Conservation (phyloP, 2,888 invertebrate species). For the Chydorus sphaericus region DNA sequence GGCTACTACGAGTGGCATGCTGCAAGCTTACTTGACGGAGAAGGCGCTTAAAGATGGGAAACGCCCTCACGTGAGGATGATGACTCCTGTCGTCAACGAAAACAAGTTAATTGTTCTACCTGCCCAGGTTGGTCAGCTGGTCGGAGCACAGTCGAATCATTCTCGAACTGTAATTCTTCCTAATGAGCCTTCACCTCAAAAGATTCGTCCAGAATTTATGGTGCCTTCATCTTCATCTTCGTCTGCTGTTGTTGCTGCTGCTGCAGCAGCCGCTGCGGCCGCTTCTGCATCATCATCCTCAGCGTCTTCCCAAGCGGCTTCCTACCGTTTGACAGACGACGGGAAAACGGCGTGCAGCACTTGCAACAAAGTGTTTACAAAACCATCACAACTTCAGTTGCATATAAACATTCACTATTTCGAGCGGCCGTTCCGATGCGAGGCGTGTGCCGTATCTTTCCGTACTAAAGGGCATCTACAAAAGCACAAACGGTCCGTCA, state of each 20-base stretch:
- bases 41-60: constrained; percentile 53
- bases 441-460: constrained; percentile 81
- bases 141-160: not conserved
- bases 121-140: not conserved
- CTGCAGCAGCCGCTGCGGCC: not conserved
- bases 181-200: not conserved
- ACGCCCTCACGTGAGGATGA: constrained; percentile 37
- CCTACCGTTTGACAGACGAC: constrained; percentile 43
- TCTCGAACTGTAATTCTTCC: too few relatives aligned
- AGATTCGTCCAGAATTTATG: not conserved
- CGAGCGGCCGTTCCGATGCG: constrained; percentile 81
- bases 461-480: constrained; percentile 78
- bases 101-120: too few relatives aligned
- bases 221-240: constrained; percentile 1
- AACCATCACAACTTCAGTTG: constrained; percentile 72
- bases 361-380: constrained; percentile 82
- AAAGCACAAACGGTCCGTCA: constrained; percentile 81
- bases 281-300: too few relatives aligned
- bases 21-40: constrained; percentile 57
- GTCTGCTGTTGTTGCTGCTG: not conserved
- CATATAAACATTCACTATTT: constrained; percentile 94
- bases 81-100: not conserved
- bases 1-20: constrained; percentile 41
- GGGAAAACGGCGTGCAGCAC: constrained; percentile 65
- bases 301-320: not conserved